phyloP scores from a whole-genome alignment of 2,113 vertebrate species.

The Regulus satrapa region DNA sequence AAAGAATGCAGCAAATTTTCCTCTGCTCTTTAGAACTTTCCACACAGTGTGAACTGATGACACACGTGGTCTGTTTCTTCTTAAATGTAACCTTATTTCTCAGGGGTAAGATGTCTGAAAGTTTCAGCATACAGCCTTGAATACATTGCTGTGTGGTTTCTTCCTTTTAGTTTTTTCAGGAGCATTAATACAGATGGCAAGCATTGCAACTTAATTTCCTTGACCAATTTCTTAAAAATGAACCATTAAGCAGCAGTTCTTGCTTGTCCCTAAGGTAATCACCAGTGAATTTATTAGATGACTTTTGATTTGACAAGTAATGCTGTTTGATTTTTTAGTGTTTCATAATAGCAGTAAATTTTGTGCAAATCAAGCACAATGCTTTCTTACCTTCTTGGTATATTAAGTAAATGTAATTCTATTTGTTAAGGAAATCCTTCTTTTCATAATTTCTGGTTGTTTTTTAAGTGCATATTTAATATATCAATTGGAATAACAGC shows the following conservation, averaged over 20 bases:
- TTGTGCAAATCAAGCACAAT: not conserved
- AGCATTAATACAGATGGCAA: not conserved
- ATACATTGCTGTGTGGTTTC: not conserved
- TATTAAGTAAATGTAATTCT: not conserved
- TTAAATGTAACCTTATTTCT: not conserved
- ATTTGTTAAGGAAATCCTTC: not conserved
- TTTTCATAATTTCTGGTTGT: not conserved
- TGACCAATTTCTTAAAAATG: not conserved
- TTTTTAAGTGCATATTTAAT: not conserved
- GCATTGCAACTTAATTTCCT: not conserved
- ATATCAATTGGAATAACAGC: not conserved
- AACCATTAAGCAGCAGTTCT: not conserved
- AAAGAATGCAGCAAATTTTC: not conserved
- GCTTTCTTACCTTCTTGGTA: not conserved
- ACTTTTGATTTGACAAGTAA: not conserved
- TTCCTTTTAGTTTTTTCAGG: not conserved
- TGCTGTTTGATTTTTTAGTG: not conserved
- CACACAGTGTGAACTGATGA: not conserved
- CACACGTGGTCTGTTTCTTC: not conserved
- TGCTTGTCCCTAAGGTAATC: not conserved
- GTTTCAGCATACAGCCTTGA: not conserved
- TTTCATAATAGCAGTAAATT: not conserved
- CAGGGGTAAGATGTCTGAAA: not conserved
- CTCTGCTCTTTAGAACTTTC: not conserved
- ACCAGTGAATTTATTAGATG: not conserved